Evolutionary conservation across 2,113 vertebrate genomes (phyloP).

Genomic region (Panurus biarmicus): DNA sequence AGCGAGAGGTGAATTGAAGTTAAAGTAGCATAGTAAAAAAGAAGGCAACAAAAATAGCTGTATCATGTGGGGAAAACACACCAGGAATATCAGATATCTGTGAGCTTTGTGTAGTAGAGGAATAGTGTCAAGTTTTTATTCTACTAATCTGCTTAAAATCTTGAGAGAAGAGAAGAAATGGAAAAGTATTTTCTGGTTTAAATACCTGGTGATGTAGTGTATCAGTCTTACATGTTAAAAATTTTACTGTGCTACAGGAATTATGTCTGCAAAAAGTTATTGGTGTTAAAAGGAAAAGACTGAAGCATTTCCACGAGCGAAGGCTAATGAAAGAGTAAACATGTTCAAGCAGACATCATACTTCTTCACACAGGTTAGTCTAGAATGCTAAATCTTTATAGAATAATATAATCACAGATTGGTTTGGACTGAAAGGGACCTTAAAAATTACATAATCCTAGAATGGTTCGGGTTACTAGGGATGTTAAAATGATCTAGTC

Average conservation of each 20-base stretch:
- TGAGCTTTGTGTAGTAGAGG: background rate
- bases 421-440: background rate
- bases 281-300: background rate
- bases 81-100: background rate
- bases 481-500: background rate
- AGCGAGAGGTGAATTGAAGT: background rate
- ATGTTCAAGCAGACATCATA: background rate
- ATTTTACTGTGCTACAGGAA: background rate
- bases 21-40: background rate
- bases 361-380: background rate
- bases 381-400: background rate
- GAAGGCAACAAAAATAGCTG: background rate
- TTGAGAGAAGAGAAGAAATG: background rate
- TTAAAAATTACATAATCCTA: background rate
- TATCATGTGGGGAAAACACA: background rate
- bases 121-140: background rate
- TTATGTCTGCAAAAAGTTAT: background rate
- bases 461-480: background rate
- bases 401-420: background rate
- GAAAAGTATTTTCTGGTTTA: background rate
- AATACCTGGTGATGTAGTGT: background rate
- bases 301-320: background rate
- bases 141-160: background rate
- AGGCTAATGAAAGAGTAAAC: background rate
- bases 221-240: background rate